These are phyloP conservation scores for Nesometra sesokonis DNA, from an alignment of 35 echinoderm and acorn worm genomes.

Conservation along the genomic window DNA sequence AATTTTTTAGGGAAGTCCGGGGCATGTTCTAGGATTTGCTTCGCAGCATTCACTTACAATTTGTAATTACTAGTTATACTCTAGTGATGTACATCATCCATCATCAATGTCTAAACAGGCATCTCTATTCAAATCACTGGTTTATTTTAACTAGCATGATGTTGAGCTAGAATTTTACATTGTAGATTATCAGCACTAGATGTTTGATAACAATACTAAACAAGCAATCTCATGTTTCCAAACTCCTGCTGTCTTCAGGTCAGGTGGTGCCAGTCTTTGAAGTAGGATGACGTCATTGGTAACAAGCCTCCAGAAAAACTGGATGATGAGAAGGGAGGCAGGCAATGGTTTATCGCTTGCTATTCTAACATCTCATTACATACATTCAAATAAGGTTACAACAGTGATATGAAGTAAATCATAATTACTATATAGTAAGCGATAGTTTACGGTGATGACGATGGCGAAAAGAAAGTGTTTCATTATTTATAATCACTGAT, in stretches of 20 bases:
- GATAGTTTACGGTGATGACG: neutral
- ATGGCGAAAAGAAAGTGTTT: neutral
- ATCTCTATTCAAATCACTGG: neutral
- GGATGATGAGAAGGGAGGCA: neutral
- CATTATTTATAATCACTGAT: neutral
- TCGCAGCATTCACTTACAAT: too few relatives aligned
- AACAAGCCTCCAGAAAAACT: neutral
- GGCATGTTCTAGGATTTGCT: too few relatives aligned
- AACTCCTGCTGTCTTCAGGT: neutral
- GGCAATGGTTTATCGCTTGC: too few relatives aligned
- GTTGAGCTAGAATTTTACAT: too few relatives aligned
- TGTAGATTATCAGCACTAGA: neutral
- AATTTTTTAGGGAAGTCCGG: too few relatives aligned
- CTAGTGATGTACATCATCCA: too few relatives aligned
- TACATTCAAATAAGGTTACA: neutral
- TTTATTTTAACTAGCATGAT: too few relatives aligned
- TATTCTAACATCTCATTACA: neutral
- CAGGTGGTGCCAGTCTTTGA: neutral
- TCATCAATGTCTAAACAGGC: too few relatives aligned
- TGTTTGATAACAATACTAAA: neutral
- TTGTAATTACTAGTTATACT: too few relatives aligned
- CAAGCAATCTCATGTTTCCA: neutral
- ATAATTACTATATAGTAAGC: neutral
- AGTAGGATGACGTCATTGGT: neutral
- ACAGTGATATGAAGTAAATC: neutral